Percentiles rank a stretch among this genome's conserved stretches.
Conservation (phyloP, 1,140 invertebrate genomes). For the Thrips palmi region DNA sequence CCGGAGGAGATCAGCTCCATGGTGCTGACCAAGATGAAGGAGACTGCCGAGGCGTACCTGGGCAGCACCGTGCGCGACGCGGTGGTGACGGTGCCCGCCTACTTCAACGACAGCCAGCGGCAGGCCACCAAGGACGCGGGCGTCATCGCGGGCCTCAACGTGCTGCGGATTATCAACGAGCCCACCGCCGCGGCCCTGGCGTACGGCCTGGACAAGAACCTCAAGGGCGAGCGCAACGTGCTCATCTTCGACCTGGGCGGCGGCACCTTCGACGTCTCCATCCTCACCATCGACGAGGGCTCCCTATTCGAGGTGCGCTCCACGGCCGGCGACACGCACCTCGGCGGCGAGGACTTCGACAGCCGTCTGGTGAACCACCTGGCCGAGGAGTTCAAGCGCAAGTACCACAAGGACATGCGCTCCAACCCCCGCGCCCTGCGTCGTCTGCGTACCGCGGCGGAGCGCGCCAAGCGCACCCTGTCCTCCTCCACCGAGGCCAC, state of each 20-base stretch:
- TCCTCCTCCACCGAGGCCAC: conserved; percentile 48
- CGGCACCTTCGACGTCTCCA: conserved; percentile 70
- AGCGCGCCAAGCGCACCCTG: conserved; percentile 64
- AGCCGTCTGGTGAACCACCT: conserved; percentile 68
- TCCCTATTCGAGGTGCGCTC: conserved; percentile 59
- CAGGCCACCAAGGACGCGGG: conserved; percentile 60
- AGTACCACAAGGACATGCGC: conserved; percentile 29
- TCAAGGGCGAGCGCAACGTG: conserved; percentile 55
- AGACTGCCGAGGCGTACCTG: conserved; percentile 37
- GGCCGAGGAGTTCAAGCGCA: conserved; percentile 31
- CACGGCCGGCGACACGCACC: conserved; percentile 55
- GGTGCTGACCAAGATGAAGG: conserved; percentile 65
- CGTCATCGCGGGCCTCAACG: conserved; percentile 54
- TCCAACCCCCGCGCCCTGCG: conserved; percentile 26
- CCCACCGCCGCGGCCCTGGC: conserved; percentile 67
- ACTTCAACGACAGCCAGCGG: conserved; percentile 50
- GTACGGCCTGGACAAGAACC: conserved; percentile 67
- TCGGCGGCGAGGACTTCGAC: conserved; percentile 66
- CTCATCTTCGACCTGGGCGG: conserved; percentile 57
- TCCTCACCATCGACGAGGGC: conserved; percentile 72
- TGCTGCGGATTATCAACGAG: conserved; percentile 67
- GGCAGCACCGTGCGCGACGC: conserved; percentile 36
- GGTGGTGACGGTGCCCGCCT: conserved; percentile 52
- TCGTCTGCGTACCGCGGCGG: conserved; percentile 39
- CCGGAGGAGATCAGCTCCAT: conserved; percentile 70